Conservation (phyloP, 2,113 vertebrate species). For the Tonatia bakeri region DNA sequence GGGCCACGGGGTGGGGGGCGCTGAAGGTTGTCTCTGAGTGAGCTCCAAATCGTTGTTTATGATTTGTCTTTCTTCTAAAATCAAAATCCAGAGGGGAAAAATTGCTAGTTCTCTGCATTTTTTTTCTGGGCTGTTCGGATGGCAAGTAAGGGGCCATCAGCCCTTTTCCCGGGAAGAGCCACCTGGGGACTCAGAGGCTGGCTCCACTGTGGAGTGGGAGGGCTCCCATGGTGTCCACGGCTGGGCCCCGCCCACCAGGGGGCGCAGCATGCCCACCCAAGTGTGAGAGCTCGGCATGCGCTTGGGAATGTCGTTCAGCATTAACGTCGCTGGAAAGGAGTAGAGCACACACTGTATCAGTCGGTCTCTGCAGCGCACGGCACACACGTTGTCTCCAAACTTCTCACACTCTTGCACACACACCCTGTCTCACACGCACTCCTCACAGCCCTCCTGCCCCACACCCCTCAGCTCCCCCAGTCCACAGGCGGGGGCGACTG, state of each 20-base stretch:
- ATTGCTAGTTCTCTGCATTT: not conserved
- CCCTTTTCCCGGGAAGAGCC: too few relatives aligned
- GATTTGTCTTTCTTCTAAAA: not conserved
- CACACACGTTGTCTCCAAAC: too few relatives aligned
- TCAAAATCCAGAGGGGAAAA: not conserved
- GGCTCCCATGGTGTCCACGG: not conserved
- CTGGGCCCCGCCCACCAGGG: too few relatives aligned
- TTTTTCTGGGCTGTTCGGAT: not conserved
- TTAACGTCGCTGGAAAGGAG: not conserved
- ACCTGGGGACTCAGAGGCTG: fast-evolving
- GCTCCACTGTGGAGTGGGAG: not conserved
- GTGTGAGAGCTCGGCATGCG: not conserved
- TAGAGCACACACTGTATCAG: fast-evolving
- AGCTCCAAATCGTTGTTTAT: not conserved
- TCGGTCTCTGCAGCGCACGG: not conserved
- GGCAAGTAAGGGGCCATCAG: not conserved
- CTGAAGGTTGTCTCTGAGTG: not conserved
- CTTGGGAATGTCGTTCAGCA: not conserved
- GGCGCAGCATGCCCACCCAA: not conserved
- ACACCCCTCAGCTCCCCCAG: fast-evolving
- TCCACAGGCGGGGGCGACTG: fast-evolving
- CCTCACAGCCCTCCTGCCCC: too few relatives aligned
- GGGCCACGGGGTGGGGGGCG: too few relatives aligned
- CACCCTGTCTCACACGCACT: too few relatives aligned
- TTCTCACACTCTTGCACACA: not conserved